Evolutionary conservation across 2,888 invertebrate genomes (phyloP), one percentile per base, ranked within the genome.

Genomic region (Lithophane leautieri): DNA sequence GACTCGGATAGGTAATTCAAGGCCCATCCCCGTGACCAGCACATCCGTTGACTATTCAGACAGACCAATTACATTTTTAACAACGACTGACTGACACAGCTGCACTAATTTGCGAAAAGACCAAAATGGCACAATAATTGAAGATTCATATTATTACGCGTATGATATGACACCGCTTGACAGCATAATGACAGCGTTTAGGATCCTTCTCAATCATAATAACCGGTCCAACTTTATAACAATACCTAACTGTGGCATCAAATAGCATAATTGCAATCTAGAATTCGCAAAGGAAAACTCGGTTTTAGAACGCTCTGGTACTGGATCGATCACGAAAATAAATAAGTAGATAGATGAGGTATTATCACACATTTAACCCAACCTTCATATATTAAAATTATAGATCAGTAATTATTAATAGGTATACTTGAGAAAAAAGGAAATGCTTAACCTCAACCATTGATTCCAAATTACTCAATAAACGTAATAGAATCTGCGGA

Each of bases 1-100:
- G 93, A 89, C 89, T 89, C 92, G 91, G 91, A 88, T 89, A 86
- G 85, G 86, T 94, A 94, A 95, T 94, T 94, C 95, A 96, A 96
- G 95, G 96, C 86, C 90, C 85, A 89, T 84, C 90, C 91, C 90
- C 92, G 91, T 94, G 93, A 94, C 92, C 89, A 90, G 88, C 89
- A 89, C 92, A 94, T 95, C 95, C 95, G 95, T 82, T 88, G 90
- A 79, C 90, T 89, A 92, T 93, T 94, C 90, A 92, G 87, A 85
- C 84, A 66, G 78, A 76, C 89, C 89, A 89, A 89, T 91, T 88
- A 85, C 75, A 78, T 81, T 85, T 81, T 79, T 78, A 82, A 66
- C 75, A 66, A 74, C 77, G 68, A 74, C 65, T 78, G 71, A 76
- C 79, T 76, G 80, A 78, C 70, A 76, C 63, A 52, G 70, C 50